Evolutionary conservation across 1,140 invertebrate genomes (phyloP).

Genomic region (Orchesella cincta): DNA sequence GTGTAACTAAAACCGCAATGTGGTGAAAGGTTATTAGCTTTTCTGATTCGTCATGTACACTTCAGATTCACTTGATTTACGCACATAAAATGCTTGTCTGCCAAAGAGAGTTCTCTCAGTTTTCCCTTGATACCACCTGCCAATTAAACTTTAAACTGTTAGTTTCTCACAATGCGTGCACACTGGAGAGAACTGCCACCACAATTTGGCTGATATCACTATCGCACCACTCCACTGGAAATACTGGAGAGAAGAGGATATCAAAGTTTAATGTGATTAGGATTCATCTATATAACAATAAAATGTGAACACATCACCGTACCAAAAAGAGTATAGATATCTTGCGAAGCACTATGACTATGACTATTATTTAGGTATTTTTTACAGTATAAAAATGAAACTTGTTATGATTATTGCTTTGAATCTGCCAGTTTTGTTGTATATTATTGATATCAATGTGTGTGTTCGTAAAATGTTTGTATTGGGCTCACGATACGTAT

Average conservation of each 20-base stretch:
- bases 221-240: too few relatives aligned
- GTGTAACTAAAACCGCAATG: not conserved
- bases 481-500: not conserved
- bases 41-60: not conserved
- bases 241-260: too few relatives aligned
- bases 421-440: conserved; percentile 6
- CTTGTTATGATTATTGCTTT: conserved; percentile 14
- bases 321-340: not conserved
- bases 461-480: not conserved
- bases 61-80: not conserved
- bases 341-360: not conserved
- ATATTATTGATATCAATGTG: not conserved
- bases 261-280: too few relatives aligned
- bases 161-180: not conserved
- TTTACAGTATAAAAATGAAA: too few relatives aligned
- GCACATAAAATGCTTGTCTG: not conserved
- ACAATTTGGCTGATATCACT: too few relatives aligned
- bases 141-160: conserved; percentile 11
- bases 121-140: conserved; percentile 9
- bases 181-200: not conserved
- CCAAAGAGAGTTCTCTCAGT: too few relatives aligned
- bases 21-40: conserved; percentile 8
- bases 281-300: not conserved
- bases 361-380: too few relatives aligned
- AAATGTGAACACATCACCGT: not conserved